Conservation (phyloP, 2,888 invertebrate species). For the Aspidiotus destructor region DNA sequence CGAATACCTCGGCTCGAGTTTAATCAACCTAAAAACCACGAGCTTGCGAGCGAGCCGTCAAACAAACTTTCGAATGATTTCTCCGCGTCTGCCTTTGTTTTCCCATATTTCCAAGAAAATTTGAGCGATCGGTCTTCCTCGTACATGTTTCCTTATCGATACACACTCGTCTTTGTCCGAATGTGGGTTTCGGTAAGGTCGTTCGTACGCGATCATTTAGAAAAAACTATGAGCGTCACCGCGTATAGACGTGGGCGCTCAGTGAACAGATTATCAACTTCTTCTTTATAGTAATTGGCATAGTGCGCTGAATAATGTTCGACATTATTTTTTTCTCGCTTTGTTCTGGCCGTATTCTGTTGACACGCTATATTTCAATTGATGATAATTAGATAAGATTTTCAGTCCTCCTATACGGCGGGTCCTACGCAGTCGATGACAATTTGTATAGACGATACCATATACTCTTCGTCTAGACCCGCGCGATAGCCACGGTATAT, state of each 20-base stretch:
- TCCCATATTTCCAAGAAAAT: too few species aligned
- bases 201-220: background rate
- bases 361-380: constrained; percentile 30
- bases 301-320: constrained; percentile 24
- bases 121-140: background rate
- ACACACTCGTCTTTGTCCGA: background rate
- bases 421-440: background rate
- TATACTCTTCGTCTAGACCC: background rate
- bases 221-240: background rate
- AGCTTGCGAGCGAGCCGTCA: too few species aligned
- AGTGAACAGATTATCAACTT: constrained; percentile 3
- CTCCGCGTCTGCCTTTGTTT: too few species aligned
- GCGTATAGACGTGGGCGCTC: constrained; percentile 14
- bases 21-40: too few species aligned
- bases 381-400: constrained; percentile 21
- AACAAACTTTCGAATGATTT: too few species aligned
- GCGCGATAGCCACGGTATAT: constrained; percentile 13
- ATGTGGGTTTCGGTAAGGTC: background rate
- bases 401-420: background rate
- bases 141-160: background rate
- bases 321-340: constrained; percentile 2
- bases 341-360: background rate
- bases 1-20: too few species aligned
- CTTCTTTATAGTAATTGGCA: constrained; percentile 17
- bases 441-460: background rate